A percentile compares a stretch with the other conserved stretches of the same genome.
These are phyloP conservation scores for Pseudolaguvia tuberculata DNA, from an alignment of 2,113 vertebrate genomes.

Conservation along the genomic window DNA sequence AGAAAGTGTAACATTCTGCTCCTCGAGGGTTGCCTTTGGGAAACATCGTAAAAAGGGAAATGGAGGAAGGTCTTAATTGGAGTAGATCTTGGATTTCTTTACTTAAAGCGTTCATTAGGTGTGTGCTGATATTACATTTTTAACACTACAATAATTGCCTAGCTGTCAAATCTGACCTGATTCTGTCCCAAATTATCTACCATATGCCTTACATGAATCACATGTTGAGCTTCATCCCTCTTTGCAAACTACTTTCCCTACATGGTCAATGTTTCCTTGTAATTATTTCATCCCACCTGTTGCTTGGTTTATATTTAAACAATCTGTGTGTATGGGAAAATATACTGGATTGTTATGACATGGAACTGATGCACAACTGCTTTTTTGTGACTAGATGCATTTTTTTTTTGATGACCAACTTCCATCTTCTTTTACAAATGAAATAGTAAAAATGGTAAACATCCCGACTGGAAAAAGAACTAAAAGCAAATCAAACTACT, in stretches of 20 bases:
- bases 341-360: not conserved
- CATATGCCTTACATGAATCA: not conserved
- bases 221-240: not conserved
- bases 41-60: conserved; percentile 22
- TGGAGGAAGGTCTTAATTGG: conserved; percentile 24
- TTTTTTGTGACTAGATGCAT: too few relatives aligned
- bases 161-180: conserved; percentile 22
- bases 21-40: conserved; percentile 20
- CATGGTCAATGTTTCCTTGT: not conserved
- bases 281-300: not conserved
- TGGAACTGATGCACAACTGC: not conserved
- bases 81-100: conserved; percentile 9
- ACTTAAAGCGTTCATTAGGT: conserved; percentile 13
- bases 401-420: too few relatives aligned
- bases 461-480: too few relatives aligned
- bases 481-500: too few relatives aligned
- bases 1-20: conserved; percentile 25
- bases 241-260: conserved; percentile 5
- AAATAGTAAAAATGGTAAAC: too few relatives aligned
- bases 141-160: conserved; percentile 19
- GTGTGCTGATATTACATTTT: conserved; percentile 25
- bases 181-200: not conserved
- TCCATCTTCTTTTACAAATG: too few relatives aligned
- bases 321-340: not conserved
- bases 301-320: not conserved